Conservation (phyloP, 2,888 invertebrate species). For the Cryptocheilus praepositus region DNA sequence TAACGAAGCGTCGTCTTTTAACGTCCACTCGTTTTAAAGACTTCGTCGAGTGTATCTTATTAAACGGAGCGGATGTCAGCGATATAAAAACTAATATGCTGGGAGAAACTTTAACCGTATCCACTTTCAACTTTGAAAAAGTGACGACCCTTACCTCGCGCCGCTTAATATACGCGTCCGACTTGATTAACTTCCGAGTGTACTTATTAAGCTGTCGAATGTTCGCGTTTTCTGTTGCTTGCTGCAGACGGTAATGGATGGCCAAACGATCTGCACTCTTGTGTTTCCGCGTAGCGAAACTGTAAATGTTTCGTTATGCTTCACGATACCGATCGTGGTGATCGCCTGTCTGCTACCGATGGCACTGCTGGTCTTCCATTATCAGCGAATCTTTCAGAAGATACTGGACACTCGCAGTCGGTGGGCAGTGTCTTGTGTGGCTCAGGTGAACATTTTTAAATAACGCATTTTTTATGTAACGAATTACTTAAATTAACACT, state of each 20-base stretch:
- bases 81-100: too few species aligned
- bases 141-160: not conserved
- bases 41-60: too few species aligned
- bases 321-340: slow-evolving; percentile 76
- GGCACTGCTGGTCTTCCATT: slow-evolving; percentile 77
- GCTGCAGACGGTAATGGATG: slow-evolving; percentile 51
- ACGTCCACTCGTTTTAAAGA: too few species aligned
- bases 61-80: too few species aligned
- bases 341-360: slow-evolving; percentile 77
- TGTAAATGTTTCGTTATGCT: slow-evolving; percentile 76
- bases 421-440: slow-evolving; percentile 76
- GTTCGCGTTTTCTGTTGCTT: not conserved
- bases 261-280: slow-evolving; percentile 75
- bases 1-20: too few species aligned
- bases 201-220: too few species aligned
- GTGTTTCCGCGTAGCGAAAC: slow-evolving; percentile 76
- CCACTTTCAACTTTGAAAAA: not conserved
- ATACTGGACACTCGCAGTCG: slow-evolving; percentile 76
- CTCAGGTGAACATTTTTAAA: slow-evolving; percentile 55
- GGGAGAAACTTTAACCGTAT: too few species aligned
- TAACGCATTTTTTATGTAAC: too few species aligned
- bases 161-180: not conserved
- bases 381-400: slow-evolving; percentile 77
- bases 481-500: too few species aligned
- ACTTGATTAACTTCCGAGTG: slow-evolving; percentile 4